Evolutionary conservation across 2,113 vertebrate species (phyloP).

Genomic region (Esox niger): DNA sequence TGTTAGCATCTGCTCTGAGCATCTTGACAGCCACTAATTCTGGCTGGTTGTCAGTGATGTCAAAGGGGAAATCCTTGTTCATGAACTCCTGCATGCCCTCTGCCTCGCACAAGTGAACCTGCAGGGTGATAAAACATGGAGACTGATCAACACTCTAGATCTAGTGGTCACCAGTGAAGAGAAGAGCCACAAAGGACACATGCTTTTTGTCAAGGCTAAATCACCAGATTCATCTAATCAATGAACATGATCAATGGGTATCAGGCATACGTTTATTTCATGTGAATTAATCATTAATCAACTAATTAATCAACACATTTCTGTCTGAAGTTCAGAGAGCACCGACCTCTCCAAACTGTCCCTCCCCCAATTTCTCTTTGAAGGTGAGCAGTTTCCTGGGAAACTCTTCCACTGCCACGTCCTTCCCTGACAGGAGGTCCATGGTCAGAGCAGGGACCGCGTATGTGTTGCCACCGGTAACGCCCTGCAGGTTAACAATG

Average conservation of each 20-base stretch:
- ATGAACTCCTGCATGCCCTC: constrained; percentile 92
- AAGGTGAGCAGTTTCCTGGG: constrained; percentile 89
- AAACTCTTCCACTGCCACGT: constrained; percentile 90
- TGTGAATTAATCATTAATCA: no score
- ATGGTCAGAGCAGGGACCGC: constrained; percentile 92
- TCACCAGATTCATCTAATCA: no score
- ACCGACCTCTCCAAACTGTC: constrained; percentile 96
- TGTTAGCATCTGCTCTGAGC: constrained; percentile 95
- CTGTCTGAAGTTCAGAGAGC: not conserved
- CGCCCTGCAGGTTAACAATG: constrained; percentile 94
- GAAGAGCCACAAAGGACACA: no score
- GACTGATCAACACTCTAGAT: not conserved
- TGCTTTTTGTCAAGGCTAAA: no score
- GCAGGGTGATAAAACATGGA: not conserved
- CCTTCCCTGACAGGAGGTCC: constrained; percentile 93
- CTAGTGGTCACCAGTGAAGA: not conserved
- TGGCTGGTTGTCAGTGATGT: constrained; percentile 70
- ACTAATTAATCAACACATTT: no score
- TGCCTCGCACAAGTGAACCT: constrained; percentile 98
- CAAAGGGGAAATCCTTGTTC: constrained; percentile 84
- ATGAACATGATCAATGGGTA: no score
- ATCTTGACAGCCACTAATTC: constrained; percentile 96
- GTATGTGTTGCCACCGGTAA: constrained; percentile 94
- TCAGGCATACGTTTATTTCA: no score
- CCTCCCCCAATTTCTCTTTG: constrained; percentile 97